Base-by-base conservation (phyloP, 2,113 vertebrate species). In the Typhlomys cinereus region DNA sequence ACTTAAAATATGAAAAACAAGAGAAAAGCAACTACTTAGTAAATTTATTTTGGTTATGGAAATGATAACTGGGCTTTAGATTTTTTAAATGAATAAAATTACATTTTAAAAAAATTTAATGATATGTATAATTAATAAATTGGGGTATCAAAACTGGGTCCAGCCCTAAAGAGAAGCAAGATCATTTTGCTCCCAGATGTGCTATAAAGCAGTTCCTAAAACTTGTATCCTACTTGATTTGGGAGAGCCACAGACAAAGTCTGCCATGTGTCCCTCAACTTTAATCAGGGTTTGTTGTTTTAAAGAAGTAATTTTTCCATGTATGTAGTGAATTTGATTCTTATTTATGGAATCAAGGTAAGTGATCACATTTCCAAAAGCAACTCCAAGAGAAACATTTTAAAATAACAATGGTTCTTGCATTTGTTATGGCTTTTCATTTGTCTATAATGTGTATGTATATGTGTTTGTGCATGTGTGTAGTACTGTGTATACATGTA, bases 1-100 rank as follows among this genome's bases (percentile, higher is more conserved):
- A 73, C 14, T 90, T 95, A 87, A 91, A 92, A 85, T 91, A 80
- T 83, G 41, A 89, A 90, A 92, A 62, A 62, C 36, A 76, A 75
- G 52, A 90, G 44, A 67, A 88, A 91, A 85, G 34, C 18, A 82
- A 64, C 15, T 39, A 61, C 7, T 89, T 86, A 59, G 50, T 96
- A 93, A 90, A 70, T 67, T 31, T 73, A 7, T 25, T 86, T 83
- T 85, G 39, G 36, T 59, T 90, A 92, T 52, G 39, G 85, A 79
- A 93, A 70, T 61, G 29, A 36, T 89, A 88, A 50, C 34, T 87
- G 20, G 67, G 23, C 0, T 57, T 39, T 88, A 69, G 84, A 36
- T 91, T 52, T 52, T 93, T 92, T 62, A 78, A 27, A n/a, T n/a
- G 17, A 70, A 73, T 87, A 41, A 54, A 94, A 31, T 7, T 17